phyloP scores from a whole-genome alignment of 2,797 vertebrate species.

The Potorous gilbertii region DNA sequence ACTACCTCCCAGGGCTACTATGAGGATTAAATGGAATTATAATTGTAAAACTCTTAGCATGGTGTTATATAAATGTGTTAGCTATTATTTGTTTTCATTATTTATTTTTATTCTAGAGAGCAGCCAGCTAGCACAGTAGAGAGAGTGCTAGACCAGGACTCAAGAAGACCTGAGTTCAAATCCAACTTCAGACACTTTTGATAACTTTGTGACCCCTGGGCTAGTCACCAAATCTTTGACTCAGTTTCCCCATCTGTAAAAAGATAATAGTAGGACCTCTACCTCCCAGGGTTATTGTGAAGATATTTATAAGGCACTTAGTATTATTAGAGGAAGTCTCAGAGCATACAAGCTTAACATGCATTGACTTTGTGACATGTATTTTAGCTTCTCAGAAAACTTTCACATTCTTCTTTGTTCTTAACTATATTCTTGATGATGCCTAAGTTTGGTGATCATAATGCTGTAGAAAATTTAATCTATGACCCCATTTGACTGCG shows the following conservation, averaged over 20 bases:
- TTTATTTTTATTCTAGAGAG: not conserved
- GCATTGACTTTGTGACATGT: not conserved
- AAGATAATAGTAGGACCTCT: not conserved
- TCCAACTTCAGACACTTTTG: not conserved
- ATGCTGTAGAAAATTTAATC: not conserved
- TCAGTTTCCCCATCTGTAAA: not conserved
- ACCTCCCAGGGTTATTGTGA: not conserved
- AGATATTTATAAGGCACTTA: not conserved
- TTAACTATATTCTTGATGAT: not conserved
- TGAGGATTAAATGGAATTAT: not conserved
- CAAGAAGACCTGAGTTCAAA: not conserved
- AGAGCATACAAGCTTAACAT: not conserved
- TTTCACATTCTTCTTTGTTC: not conserved
- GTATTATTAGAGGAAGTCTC: not conserved
- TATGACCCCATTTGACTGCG: not conserved
- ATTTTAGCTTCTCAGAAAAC: not conserved
- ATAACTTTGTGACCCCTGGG: not conserved
- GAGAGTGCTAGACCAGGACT: not conserved
- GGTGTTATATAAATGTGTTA: not conserved
- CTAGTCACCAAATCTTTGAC: not conserved
- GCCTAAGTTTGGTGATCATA: not conserved
- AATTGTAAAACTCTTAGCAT: not conserved
- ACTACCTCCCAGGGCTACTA: not conserved
- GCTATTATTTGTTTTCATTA: not conserved
- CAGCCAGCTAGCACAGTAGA: not conserved